Evolutionary conservation across 53 echinoderm and acorn worm genomes (phyloP).

Genomic region (Echinometra lucunter): DNA sequence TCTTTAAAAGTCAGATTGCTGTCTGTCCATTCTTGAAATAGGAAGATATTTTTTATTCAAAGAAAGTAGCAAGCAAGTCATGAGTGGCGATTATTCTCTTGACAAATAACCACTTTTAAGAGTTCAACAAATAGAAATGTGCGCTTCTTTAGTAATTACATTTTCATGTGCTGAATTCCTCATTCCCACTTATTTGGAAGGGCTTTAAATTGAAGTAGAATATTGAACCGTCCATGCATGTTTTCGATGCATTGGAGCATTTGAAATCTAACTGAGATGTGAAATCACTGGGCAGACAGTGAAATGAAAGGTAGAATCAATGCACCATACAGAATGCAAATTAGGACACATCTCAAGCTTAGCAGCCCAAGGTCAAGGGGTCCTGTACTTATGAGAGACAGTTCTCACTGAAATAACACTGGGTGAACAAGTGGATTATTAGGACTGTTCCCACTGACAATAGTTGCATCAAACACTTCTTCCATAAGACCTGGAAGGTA

Average conservation of each 20-base stretch:
- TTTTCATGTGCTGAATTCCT: not conserved
- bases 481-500: not conserved
- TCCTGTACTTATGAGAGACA: not conserved
- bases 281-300: constrained; percentile 37
- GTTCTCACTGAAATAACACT: not conserved
- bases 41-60: not conserved
- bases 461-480: not conserved
- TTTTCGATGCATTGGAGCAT: constrained; percentile 30
- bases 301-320: constrained; percentile 22
- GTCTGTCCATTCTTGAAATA: not conserved
- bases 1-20: no score
- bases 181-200: not conserved
- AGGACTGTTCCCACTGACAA: not conserved
- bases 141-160: not conserved
- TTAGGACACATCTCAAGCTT: constrained; percentile 47
- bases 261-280: constrained; percentile 36
- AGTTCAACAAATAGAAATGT: not conserved
- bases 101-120: not conserved
- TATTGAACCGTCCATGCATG: not conserved
- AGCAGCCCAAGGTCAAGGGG: constrained; percentile 33
- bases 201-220: not conserved
- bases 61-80: not conserved
- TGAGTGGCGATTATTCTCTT: not conserved
- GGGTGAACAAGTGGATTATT: not conserved
- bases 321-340: constrained; percentile 50